Base-by-base conservation (phyloP, 2,888 invertebrate species). In the Idaea straminata region DNA sequence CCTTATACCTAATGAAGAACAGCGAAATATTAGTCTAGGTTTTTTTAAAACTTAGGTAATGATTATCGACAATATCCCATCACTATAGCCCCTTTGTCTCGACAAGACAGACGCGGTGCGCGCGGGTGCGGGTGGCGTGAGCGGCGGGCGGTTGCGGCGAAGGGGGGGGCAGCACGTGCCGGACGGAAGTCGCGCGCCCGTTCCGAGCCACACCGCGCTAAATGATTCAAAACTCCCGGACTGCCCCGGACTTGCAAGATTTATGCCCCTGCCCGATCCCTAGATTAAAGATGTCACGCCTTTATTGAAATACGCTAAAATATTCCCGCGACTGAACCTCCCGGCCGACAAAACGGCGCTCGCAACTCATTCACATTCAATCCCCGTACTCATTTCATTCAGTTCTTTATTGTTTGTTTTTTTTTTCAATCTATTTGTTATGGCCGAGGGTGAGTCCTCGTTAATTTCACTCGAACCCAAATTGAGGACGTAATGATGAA, bases 241-340 rank as follows among this genome's bases (percentile, higher is more conserved):
- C 69, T 64, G 67, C 68, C 69, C 66, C 66, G 69, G 67, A 89
- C 91, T 89, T 92, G 92, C 92, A 92, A 92, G 92, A 92, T 92
- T 92, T 92, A 92, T 92, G 89, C 90, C 88, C 83, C 83, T 87
- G 84, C 90, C 88, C 91, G 88, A 88, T 88, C 89, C 89, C 89
- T 89, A 91, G 92, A 92, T 92, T 92, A 92, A 91, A 91, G 91
- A 91, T 89, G 92, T 92, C 92, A 89, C 89, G 87, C 88, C 85
- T 87, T 89, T 91, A 92, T 92, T 91, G 91, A 91, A 91, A 90
- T 87, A 88, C 89, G 86, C 83, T 87, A 81, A 86, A 88, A 87
- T 83, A 84, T 85, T 83, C 81, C 75, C 72, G 64, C 67, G 69
- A 25, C 65, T 64, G 68, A 70, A 69, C 67, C 68, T 63, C 67